Evolutionary conservation across 2,113 vertebrate genomes (phyloP).

Genomic region (Heteronetta atricapilla): DNA sequence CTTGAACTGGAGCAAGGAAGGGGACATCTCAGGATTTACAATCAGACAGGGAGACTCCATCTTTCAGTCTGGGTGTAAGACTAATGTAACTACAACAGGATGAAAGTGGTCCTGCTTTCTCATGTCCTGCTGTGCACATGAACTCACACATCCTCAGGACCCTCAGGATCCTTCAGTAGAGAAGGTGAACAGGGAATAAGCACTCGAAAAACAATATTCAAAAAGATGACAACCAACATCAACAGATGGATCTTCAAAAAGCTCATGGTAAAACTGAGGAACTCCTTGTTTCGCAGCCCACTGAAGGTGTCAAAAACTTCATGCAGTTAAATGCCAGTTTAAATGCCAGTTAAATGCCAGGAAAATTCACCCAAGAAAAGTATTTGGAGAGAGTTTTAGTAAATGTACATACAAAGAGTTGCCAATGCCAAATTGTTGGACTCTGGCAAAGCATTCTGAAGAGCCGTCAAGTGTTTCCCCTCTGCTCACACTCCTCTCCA

Average conservation of each 20-base stretch:
- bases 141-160: not conserved
- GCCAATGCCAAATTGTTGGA: not conserved
- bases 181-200: not conserved
- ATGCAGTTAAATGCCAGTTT: not conserved
- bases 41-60: not conserved
- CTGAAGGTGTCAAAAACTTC: not conserved
- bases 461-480: not conserved
- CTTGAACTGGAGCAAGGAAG: not conserved
- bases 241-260: not conserved
- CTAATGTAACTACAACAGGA: not conserved
- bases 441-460: not conserved
- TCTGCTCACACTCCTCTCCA: not conserved
- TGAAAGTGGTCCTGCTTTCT: not conserved
- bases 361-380: not conserved
- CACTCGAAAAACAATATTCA: not conserved
- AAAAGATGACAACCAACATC: not conserved
- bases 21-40: fast-evolving
- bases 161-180: not conserved
- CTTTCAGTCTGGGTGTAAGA: not conserved
- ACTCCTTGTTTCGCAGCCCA: not conserved
- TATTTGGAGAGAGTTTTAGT: not conserved
- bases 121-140: not conserved
- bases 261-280: not conserved
- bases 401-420: not conserved
- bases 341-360: not conserved